Evolutionary conservation across 2,113 vertebrate genomes (phyloP).

Genomic region (Festucalex cinctus): DNA sequence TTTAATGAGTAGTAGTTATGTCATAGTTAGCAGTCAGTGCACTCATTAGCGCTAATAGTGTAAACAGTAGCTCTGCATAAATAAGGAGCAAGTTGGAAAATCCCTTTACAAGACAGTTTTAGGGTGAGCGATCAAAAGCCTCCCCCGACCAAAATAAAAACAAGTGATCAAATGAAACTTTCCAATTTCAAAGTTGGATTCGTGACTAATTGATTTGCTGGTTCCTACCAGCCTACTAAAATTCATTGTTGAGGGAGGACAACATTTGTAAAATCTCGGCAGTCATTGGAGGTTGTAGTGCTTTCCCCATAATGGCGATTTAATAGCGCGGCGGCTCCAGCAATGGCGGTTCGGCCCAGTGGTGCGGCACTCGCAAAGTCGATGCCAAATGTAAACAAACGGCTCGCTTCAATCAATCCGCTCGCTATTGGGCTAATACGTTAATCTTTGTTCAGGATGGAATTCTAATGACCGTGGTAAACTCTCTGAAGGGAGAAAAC

Average conservation of each 20-base stretch:
- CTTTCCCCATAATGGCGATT: conserved; percentile 20
- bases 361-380: conserved; percentile 5
- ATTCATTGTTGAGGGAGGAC: conserved; percentile 37
- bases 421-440: conserved; percentile 4
- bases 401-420: background rate
- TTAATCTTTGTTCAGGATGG: background rate
- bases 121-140: no score
- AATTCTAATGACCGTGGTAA: background rate
- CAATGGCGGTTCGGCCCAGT: conserved; percentile 15
- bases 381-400: conserved; percentile 15
- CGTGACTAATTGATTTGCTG: no score
- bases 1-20: no score
- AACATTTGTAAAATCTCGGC: conserved; percentile 45
- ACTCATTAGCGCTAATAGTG: no score
- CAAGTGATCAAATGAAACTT: no score
- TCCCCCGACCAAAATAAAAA: no score
- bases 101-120: no score
- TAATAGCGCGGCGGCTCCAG: conserved; percentile 40
- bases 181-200: no score
- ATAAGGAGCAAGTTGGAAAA: no score
- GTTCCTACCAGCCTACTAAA: conserved; percentile 34
- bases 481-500: conserved; percentile 2
- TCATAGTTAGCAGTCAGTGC: no score
- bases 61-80: no score
- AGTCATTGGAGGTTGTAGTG: conserved; percentile 12